Evolutionary conservation across 2,113 vertebrate species (phyloP), one percentile per base, ranked within the genome.

Genomic region (Rissa tridactyla): DNA sequence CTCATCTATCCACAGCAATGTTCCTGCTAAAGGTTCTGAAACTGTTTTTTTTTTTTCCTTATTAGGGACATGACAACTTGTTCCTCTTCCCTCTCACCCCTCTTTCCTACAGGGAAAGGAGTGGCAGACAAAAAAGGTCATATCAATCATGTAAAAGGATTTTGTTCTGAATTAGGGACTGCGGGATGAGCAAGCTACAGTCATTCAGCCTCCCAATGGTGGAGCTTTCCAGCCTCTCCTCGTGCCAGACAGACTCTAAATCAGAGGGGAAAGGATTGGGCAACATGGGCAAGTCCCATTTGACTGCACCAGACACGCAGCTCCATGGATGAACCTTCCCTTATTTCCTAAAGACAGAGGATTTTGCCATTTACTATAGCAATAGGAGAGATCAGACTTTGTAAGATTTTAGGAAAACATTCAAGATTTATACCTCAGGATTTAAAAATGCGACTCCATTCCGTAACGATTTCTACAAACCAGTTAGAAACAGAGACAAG

Each of bases 261-360:
- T 64, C 60, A 90, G 66, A 92, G 42, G 51, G 71, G 58, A 95
- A 94, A 64, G 58, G 62, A 95, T 88, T 88, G 57, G 79, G 82
- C 79, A 95, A 91, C 2, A 2, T 21, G 55, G 89, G 91, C 62
- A 95, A 86, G 58, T 85, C 90, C 78, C 79, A 29, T 30, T 77
- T 52, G 38, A 62, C 51, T 91, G 71, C 66, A 52, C 9, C 29
- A n/a, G 72, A 68, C 47, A 29, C 3, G 58, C 44, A 68, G 36
- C 52, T 83, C 57, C 60, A 22, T 1, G 5, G 30, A 40, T 79
- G 78, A 96, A 72, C 64, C 34, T n/a, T 68, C 30, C 9, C 80
- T 76, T 19, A 15, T 46, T 69, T 94, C 84, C 75, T 88, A 62
- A 75, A 87, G 81, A 54, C 49, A 94, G 25, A 90, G 6, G 30